Evolutionary conservation across 1,140 invertebrate species (phyloP).

Genomic region (Ceratina japonica): DNA sequence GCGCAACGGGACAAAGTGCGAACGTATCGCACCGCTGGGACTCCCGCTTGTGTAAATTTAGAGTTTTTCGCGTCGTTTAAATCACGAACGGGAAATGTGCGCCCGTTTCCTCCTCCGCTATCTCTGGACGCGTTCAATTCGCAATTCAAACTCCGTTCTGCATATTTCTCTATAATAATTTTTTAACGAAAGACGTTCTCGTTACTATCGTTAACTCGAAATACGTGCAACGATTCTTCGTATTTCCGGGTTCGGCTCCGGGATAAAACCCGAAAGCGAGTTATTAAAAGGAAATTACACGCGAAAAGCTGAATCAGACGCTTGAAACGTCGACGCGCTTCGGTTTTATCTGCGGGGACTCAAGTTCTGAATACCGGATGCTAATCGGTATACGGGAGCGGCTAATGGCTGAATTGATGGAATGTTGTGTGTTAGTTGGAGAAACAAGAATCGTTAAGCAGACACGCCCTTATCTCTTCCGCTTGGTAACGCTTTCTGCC

Average conservation of each 20-base stretch:
- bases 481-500: not conserved
- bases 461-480: conserved; percentile 43
- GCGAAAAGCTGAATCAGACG: not conserved
- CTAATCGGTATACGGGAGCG: conserved; percentile 17
- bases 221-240: no score
- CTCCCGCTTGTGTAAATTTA: conserved; percentile 33
- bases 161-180: no score
- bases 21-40: conserved; percentile 41
- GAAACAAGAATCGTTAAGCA: conserved; percentile 40
- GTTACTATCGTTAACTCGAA: no score
- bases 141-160: no score
- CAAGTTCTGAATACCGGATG: not conserved
- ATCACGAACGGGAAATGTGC: conserved; percentile 33
- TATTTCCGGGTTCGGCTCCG: no score
- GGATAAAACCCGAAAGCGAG: no score
- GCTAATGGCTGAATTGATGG: conserved; percentile 32
- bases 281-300: not conserved
- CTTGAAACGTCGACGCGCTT: not conserved
- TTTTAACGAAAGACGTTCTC: no score
- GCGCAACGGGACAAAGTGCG: conserved; percentile 12
- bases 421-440: conserved; percentile 30
- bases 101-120: not conserved
- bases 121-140: no score
- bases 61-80: conserved; percentile 36
- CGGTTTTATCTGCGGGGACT: conserved; percentile 4